Base-by-base conservation (phyloP, 1,140 invertebrate species). In the Halictus rubicundus region DNA sequence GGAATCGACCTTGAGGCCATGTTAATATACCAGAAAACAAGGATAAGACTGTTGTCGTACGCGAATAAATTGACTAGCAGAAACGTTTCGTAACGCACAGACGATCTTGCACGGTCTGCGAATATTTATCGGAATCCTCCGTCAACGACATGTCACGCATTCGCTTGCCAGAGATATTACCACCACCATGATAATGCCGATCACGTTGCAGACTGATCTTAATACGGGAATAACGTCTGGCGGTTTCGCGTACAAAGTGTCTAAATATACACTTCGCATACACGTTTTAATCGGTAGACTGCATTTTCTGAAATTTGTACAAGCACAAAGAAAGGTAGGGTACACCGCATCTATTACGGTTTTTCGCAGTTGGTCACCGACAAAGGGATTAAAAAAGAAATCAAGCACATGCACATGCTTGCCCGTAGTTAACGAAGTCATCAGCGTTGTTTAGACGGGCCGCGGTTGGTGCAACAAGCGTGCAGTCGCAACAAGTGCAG, bases 401-500 rank as follows among this genome's bases (percentile, higher is more conserved):
- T 42, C 19, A 3, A 42, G 60, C 37, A 27, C n/a, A n/a, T n/a
- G 14, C 60, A 32, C 7, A 25, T 42, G n/a, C 21, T n/a, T 14
- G 27, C 2, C 46, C 23, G 32, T 19, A 57, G 54, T 73, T 70
- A 84, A 75, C 42, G 57, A 74, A 71, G 9, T 49, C 19, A 10
- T 9, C 12, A 10, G 21, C 9, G 23, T 59, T 27, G n/a, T 52
- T 27, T 2, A 21, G 37, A 12, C 32, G 21, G 37, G 37, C 6
- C 19, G 9, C 52, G 72, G 39, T 27, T 65, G 49, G 46, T 73
- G 72, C 76, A 79, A 79, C 75, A 70, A 82, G 71, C 74, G 65
- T 82, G 68, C 61, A 60, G 60, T 70, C 52, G 80, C 57, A 75
- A 75, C 79, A 81, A 84, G 82, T 80, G 72, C n/a, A 64, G 25